Percentiles rank a stretch among this genome's conserved stretches.
These are phyloP conservation scores for Acleris emargana DNA, from an alignment of 2,888 invertebrate species.

Conservation along the genomic window DNA sequence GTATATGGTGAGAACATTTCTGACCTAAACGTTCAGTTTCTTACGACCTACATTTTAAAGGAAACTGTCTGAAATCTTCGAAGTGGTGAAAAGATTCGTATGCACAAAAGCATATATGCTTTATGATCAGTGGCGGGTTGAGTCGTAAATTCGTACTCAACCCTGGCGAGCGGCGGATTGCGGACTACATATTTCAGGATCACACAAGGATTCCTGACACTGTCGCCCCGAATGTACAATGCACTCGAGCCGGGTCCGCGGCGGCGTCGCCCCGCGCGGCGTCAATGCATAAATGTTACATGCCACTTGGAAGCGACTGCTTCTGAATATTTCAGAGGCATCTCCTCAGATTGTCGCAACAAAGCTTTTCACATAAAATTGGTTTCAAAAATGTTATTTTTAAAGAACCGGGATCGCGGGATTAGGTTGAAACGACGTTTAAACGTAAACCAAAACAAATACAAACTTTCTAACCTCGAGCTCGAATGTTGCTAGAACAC, in stretches of 20 bases:
- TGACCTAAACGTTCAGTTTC: slow-evolving; percentile 29
- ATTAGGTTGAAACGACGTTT: slow-evolving; percentile 33
- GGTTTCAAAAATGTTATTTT: slow-evolving; percentile 20
- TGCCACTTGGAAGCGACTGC: slow-evolving; percentile 25
- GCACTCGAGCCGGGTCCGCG: slow-evolving; percentile 47
- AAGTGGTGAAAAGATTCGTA: slow-evolving; percentile 54
- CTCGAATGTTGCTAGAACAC: slow-evolving; percentile 29
- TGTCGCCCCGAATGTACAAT: slow-evolving; percentile 49
- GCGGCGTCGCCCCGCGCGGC: slow-evolving; percentile 1
- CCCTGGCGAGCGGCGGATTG: slow-evolving; percentile 46
- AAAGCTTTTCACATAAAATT: slow-evolving; percentile 25
- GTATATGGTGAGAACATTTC: slow-evolving; percentile 38
- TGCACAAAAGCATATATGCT: slow-evolving; percentile 60
- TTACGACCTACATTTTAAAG: slow-evolving; percentile 24
- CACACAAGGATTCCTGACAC: slow-evolving; percentile 53
- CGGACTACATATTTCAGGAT: slow-evolving; percentile 64
- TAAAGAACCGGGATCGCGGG: slow-evolving; percentile 15
- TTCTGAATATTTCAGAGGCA: slow-evolving; percentile 28
- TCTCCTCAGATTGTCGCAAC: slow-evolving; percentile 18
- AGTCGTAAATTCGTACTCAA: slow-evolving; percentile 67
- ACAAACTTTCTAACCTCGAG: slow-evolving; percentile 36
- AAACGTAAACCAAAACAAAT: slow-evolving; percentile 35
- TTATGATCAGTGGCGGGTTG: slow-evolving; percentile 53
- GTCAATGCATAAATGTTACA: slow-evolving; percentile 33
- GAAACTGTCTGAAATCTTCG: slow-evolving; percentile 42